Evolutionary conservation across 2,797 vertebrate species (phyloP).

Genomic region (Emydoidea blandingii): DNA sequence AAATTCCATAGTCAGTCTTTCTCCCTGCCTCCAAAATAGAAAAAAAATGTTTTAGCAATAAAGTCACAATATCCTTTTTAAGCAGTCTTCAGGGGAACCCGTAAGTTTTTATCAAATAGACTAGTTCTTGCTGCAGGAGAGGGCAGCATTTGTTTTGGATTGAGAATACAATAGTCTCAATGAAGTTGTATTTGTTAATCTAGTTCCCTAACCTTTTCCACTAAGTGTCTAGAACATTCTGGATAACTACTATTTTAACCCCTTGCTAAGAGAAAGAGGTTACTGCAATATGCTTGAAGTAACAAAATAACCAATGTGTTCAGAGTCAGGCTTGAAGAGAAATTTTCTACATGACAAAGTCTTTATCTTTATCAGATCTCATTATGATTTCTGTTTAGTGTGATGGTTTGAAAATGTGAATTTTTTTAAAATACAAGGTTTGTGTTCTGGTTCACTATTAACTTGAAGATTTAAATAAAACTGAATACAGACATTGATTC

Average conservation of each 20-base stretch:
- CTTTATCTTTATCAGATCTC: not conserved
- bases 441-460: constrained; percentile 15
- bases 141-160: not conserved
- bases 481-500: not conserved
- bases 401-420: constrained; percentile 9
- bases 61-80: not conserved
- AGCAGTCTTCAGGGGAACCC: not conserved
- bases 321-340: not conserved
- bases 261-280: not conserved
- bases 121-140: not conserved
- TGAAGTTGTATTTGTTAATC: not conserved
- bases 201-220: not conserved
- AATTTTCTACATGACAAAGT: not conserved
- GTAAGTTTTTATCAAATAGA: not conserved
- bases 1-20: rapidly evolving
- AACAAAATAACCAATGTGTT: not conserved
- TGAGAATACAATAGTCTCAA: not conserved
- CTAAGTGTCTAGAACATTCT: not conserved
- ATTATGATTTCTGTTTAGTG: not conserved
- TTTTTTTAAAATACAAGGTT: not conserved
- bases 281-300: not conserved
- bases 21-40: not conserved
- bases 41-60: no score
- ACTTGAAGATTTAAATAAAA: constrained; percentile 16
- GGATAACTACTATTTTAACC: not conserved